Evolutionary conservation across 2,797 vertebrate species (phyloP).

Genomic region (Macroramphosus scolopax): DNA sequence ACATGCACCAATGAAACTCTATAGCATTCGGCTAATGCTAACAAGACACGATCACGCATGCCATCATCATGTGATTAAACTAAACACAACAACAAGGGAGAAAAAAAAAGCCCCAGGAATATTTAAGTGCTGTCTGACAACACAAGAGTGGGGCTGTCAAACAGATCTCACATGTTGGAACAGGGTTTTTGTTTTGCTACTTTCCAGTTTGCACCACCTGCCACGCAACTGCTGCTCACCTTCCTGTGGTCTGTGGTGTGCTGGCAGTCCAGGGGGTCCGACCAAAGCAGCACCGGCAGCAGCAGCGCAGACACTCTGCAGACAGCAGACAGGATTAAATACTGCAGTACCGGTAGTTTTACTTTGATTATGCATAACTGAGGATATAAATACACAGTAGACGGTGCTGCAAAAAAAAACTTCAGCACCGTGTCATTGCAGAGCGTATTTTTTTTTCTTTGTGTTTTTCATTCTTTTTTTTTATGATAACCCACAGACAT

Average conservation of each 20-base stretch:
- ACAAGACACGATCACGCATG: slow-evolving; percentile 24
- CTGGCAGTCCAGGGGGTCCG: slow-evolving; percentile 81
- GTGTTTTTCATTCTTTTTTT: too few relatives aligned
- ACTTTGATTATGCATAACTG: too few relatives aligned
- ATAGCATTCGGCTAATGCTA: slow-evolving; percentile 3
- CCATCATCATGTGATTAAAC: slow-evolving; percentile 18
- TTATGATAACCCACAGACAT: too few relatives aligned
- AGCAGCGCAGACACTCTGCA: slow-evolving; percentile 78
- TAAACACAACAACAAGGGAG: slow-evolving; percentile 3
- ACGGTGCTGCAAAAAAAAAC: too few relatives aligned
- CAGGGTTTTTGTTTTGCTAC: slow-evolving; percentile 1
- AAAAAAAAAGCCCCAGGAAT: slow-evolving; percentile 14
- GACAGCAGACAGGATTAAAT: slow-evolving; percentile 17
- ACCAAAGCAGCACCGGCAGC: slow-evolving; percentile 79
- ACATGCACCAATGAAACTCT: slow-evolving; percentile 14
- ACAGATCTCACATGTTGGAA: slow-evolving; percentile 19
- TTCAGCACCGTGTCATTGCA: too few relatives aligned
- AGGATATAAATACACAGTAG: too few relatives aligned
- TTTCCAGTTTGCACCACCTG: slow-evolving; percentile 4
- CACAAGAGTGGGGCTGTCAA: slow-evolving; percentile 10
- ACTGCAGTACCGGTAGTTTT: too few relatives aligned
- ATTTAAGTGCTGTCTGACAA: slow-evolving; percentile 10
- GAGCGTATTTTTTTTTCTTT: too few relatives aligned
- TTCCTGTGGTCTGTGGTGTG: slow-evolving; percentile 85
- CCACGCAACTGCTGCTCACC: slow-evolving; percentile 75